Evolutionary conservation across 2,797 vertebrate genomes (phyloP), one percentile per base, ranked within the genome.

Genomic region (Fratercula arctica): DNA sequence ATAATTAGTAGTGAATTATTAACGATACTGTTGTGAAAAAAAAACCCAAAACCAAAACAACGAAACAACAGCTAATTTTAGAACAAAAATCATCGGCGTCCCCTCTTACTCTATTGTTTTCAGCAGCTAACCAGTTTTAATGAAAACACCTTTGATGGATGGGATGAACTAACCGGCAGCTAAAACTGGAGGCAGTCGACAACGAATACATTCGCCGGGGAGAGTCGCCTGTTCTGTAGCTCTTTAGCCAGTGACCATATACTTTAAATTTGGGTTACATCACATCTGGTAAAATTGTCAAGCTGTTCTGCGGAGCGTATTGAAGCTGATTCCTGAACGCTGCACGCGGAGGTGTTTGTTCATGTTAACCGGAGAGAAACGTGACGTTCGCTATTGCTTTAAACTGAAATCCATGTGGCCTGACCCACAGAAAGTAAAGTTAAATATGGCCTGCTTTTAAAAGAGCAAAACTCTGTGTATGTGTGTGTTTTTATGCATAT

Each of bases 271-370:
- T 83, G 29, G 61, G 33, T 64, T 85, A 41, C 59, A 51, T 64
- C 80, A 89, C 72, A 43, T 48, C 48, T 83, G 68, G 37, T 78
- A 70, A 75, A 67, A 68, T 14, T 76, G n/a, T 31, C 12, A 28
- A 80, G 50, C 48, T 64, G 25, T 28, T 94, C 74, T 89, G 43
- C 60, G 83, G 76, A 68, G 57, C 8, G 31, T 10, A 7, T 13
- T 50, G 64, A 35, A 57, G 35, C 33, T 0, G 0, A 18, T 37
- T 57, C 37, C 10, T 28, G 43, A 76, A n/a, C 0, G 0, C 7
- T 76, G 63, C 50, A 51, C 0, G 1, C 2, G 5, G 54, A 90
- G 51, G 39, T 17, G 29, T 61, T 90, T 82, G 59, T 16, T 89
- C 59, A 3, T 11, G 43, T 79, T 68, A 74, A 56, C 35, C 68